Evolutionary conservation across 2,888 invertebrate species (phyloP).

Genomic region (Lepeophtheirus nordmannii): DNA sequence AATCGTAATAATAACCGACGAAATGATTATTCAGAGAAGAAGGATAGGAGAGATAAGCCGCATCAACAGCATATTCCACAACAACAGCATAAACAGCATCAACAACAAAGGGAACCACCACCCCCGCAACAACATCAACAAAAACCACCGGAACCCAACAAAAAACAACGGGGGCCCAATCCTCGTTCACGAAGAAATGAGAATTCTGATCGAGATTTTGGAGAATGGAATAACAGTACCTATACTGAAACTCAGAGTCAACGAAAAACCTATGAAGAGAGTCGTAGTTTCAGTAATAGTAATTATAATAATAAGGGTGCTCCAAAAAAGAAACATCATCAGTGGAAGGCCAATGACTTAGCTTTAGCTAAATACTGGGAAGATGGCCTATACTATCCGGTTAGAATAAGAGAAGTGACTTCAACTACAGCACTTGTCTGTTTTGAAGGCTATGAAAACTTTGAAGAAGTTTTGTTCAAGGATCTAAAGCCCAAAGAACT

Average conservation of each 20-base stretch:
- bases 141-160: too few species aligned
- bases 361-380: slow-evolving; percentile 87
- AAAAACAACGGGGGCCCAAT: not conserved
- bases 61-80: not conserved
- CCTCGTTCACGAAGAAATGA: not conserved
- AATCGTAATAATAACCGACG: not conserved
- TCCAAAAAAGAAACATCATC: not conserved
- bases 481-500: slow-evolving; percentile 51
- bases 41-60: not conserved
- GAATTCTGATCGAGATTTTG: slow-evolving; percentile 14
- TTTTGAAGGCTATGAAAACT: slow-evolving; percentile 73
- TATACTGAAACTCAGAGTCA: not conserved
- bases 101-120: not conserved
- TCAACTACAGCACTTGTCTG: slow-evolving; percentile 69
- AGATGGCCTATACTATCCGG: slow-evolving; percentile 71
- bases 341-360: slow-evolving; percentile 61
- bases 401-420: slow-evolving; percentile 61
- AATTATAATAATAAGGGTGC: not conserved
- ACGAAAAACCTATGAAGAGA: not conserved
- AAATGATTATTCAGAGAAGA: not conserved
- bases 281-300: not conserved
- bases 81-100: not conserved
- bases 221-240: slow-evolving; percentile 19
- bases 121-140: not conserved
- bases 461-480: slow-evolving; percentile 65